A percentile compares a stretch with the other conserved stretches of the same genome.
Evolutionary conservation across 2,888 invertebrate genomes (phyloP).

Genomic region (Callyntrura guangdongensis): DNA sequence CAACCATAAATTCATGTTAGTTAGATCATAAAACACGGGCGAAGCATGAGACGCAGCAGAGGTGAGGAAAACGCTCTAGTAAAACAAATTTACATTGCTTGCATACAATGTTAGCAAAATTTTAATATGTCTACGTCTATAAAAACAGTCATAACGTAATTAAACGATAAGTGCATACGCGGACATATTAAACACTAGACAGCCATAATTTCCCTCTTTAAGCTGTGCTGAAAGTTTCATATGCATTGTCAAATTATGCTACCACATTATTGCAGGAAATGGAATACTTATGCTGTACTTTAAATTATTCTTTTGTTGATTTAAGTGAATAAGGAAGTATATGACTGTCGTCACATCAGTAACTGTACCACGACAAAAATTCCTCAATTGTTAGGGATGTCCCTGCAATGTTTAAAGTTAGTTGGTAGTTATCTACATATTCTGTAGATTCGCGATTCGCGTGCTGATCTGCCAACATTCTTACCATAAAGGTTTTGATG

Average conservation of each 20-base stretch:
- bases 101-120: constrained; percentile 8
- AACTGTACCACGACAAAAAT: constrained; percentile 54
- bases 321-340: constrained; percentile 72
- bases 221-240: not conserved
- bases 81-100: not conserved
- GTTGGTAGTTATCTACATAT: not conserved
- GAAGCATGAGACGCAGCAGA: not conserved
- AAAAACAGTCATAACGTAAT: not conserved
- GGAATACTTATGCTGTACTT: not conserved
- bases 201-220: constrained; percentile 10
- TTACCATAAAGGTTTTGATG: constrained; percentile 26
- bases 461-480: not conserved
- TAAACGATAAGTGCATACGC: constrained; percentile 1
- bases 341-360: constrained; percentile 16
- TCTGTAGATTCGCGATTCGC: too few species aligned
- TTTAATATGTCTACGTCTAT: not conserved
- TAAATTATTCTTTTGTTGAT: constrained; percentile 41
- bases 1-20: not conserved
- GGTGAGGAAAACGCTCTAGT: not conserved
- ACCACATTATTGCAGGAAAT: constrained; percentile 34
- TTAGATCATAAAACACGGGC: not conserved
- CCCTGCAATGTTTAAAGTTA: not conserved
- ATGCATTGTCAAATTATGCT: not conserved
- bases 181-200: not conserved
- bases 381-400: constrained; percentile 28